A percentile compares a stretch with the other conserved stretches of the same genome.
phyloP scores from a whole-genome alignment of 1,140 invertebrate species.

The Drosophila obscura region DNA sequence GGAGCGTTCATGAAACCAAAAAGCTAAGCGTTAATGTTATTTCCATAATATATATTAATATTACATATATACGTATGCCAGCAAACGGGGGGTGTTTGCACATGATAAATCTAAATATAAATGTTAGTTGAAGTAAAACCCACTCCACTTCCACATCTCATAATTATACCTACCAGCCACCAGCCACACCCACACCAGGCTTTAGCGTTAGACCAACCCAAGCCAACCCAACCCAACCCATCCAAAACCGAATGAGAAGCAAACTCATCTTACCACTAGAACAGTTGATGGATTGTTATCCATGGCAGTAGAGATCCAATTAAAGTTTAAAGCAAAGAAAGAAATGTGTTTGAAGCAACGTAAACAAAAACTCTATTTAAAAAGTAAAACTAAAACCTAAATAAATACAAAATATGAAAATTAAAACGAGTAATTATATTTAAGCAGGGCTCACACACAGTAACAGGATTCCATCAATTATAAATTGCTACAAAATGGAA shows the following conservation, averaged over 20 bases:
- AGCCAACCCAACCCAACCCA: conserved; percentile 3
- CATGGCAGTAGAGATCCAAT: background rate
- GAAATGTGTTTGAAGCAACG: conserved; percentile 12
- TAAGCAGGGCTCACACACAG: no score
- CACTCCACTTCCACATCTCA: conserved; percentile 6
- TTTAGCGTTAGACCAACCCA: no score
- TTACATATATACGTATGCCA: conserved; percentile 9
- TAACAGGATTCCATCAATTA: no score
- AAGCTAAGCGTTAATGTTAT: conserved; percentile 73
- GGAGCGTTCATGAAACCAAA: conserved; percentile 52
- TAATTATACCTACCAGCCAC: no score
- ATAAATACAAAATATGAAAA: conserved; percentile 32
- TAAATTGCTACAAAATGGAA: no score
- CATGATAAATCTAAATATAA: conserved; percentile 51
- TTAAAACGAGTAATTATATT: no score
- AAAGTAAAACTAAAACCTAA: conserved; percentile 25
- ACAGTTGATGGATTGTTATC: conserved; percentile 43
- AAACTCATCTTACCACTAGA: conserved; percentile 27
- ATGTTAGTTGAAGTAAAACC: conserved; percentile 62
- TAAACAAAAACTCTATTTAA: conserved; percentile 15
- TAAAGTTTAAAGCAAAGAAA: background rate
- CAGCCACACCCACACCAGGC: no score
- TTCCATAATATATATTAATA: conserved; percentile 59
- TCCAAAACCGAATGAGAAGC: conserved; percentile 33
- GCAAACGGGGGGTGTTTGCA: no score